These are phyloP conservation scores for Limulus polyphemus DNA, from an alignment of 2,888 invertebrate genomes.

Conservation along the genomic window DNA sequence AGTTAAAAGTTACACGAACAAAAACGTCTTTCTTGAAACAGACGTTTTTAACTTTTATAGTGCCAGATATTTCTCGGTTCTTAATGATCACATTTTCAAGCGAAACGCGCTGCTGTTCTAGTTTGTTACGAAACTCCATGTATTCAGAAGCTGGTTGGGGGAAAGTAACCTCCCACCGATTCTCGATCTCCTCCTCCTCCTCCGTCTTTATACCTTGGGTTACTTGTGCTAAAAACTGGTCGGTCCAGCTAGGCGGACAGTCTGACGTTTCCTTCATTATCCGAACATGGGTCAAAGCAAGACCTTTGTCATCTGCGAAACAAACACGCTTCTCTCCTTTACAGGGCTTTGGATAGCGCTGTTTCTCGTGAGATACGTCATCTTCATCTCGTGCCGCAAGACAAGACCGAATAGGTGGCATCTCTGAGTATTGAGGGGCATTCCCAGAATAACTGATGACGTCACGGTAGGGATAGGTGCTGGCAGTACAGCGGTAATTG, in stretches of 20 bases:
- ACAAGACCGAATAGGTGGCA: constrained; percentile 44
- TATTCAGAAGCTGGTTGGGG: constrained; percentile 88
- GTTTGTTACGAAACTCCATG: constrained; percentile 61
- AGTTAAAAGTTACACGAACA: constrained; percentile 63
- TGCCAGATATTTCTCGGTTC: constrained; percentile 68
- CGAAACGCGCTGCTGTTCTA: constrained; percentile 67
- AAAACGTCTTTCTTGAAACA: constrained; percentile 75
- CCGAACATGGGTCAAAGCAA: constrained; percentile 57
- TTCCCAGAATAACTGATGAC: too few relatives aligned
- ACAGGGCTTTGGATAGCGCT: too few relatives aligned
- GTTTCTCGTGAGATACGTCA: background rate
- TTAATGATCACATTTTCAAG: constrained; percentile 84
- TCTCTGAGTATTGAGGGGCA: background rate
- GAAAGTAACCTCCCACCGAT: constrained; percentile 66
- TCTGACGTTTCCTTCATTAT: constrained; percentile 86
- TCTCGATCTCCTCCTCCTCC: constrained; percentile 20
- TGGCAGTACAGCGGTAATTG: too few relatives aligned
- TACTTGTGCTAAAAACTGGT: constrained; percentile 53
- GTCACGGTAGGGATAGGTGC: too few relatives aligned
- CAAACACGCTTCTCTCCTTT: constrained; percentile 62
- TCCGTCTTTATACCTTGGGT: constrained; percentile 32
- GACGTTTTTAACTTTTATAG: constrained; percentile 83
- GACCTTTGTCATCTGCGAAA: constrained; percentile 79
- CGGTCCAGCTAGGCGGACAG: constrained; percentile 71
- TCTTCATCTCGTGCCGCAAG: background rate